phyloP scores from a whole-genome alignment of 2,797 vertebrate genomes.

The Phataginus tricuspis region DNA sequence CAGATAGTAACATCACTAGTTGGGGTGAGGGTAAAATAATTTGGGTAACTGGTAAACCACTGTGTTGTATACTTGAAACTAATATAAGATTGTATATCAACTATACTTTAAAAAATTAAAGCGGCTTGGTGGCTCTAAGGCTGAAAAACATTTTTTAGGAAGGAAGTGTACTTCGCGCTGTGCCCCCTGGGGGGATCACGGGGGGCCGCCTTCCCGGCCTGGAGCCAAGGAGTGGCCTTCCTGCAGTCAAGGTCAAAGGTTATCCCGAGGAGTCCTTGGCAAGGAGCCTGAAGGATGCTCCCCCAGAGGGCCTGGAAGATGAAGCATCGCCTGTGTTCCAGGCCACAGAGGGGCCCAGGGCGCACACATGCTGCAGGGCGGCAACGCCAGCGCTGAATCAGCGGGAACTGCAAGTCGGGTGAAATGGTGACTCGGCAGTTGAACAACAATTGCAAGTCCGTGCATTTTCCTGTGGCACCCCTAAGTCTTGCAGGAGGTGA shows the following conservation, averaged over 20 bases:
- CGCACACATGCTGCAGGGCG: background rate
- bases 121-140: background rate
- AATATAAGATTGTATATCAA: too few relatives aligned
- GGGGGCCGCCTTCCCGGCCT: background rate
- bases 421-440: background rate
- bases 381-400: background rate
- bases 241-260: background rate
- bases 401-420: too few relatives aligned
- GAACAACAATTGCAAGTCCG: background rate
- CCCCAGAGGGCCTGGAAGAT: background rate
- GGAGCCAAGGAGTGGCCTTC: background rate
- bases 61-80: too few relatives aligned
- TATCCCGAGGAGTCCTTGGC: background rate
- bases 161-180: accelerated
- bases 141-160: background rate
- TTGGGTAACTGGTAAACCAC: too few relatives aligned
- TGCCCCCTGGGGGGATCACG: background rate
- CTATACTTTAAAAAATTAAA: too few relatives aligned
- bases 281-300: too few relatives aligned
- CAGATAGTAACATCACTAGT: too few relatives aligned
- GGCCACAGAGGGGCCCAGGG: too few relatives aligned
- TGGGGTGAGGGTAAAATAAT: too few relatives aligned
- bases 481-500: accelerated
- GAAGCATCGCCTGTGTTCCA: background rate
- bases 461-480: background rate